Percentiles rank a stretch among this genome's conserved stretches.
phyloP scores from a whole-genome alignment of 2,113 vertebrate species.

The Lophura nycthemera region DNA sequence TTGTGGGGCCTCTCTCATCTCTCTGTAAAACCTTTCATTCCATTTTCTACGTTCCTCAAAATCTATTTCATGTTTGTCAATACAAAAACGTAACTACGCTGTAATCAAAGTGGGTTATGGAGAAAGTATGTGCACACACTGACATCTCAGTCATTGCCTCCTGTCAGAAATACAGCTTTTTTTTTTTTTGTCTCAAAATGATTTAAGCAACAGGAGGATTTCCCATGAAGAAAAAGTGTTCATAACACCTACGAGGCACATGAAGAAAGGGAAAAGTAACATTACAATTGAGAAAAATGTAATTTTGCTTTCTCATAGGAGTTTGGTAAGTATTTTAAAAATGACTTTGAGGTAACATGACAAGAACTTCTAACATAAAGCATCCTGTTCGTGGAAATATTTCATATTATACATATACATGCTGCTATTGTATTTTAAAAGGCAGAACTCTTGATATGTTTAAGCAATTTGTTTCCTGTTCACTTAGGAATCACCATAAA shows the following conservation, averaged over 20 bases:
- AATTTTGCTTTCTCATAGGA: background rate
- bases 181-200: background rate
- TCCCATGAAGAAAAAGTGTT: background rate
- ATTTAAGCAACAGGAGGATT: background rate
- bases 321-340: background rate
- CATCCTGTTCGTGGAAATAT: background rate
- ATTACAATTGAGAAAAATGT: background rate
- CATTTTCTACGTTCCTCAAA: background rate
- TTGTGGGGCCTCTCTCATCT: accelerated
- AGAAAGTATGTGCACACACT: accelerated
- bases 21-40: background rate
- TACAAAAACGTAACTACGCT: background rate
- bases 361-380: background rate
- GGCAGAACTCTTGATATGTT: background rate
- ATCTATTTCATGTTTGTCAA: background rate
- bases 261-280: background rate
- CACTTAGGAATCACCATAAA: background rate
- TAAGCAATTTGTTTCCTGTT: background rate
- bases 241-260: accelerated
- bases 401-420: background rate
- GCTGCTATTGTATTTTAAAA: background rate
- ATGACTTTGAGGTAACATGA: background rate
- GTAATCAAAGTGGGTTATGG: background rate
- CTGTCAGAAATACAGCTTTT: background rate
- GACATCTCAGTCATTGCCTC: background rate